These are phyloP conservation scores for Xenus cinereus DNA, from an alignment of 2,113 vertebrate species.

Conservation along the genomic window DNA sequence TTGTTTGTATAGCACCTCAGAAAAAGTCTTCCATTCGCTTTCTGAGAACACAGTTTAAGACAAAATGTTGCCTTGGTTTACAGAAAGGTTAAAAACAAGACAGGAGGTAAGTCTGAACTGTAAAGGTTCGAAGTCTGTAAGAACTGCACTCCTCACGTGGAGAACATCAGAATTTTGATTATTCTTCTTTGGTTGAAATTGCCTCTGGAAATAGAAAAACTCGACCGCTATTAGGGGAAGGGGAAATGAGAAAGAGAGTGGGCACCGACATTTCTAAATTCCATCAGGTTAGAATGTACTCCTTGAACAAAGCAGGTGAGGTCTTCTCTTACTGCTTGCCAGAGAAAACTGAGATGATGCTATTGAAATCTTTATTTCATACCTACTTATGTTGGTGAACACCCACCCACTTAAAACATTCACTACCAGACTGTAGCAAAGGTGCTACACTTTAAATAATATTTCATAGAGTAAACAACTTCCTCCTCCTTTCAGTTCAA, in stretches of 20 bases:
- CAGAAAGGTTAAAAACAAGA: background rate
- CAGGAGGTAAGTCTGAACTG: background rate
- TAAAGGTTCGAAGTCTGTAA: background rate
- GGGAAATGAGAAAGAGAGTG: background rate
- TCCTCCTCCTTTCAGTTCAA: background rate
- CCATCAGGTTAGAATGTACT: background rate
- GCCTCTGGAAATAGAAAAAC: background rate
- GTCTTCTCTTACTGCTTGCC: background rate
- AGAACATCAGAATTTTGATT: background rate
- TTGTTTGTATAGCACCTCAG: background rate
- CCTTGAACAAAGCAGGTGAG: background rate
- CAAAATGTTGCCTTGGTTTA: background rate
- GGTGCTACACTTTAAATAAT: background rate
- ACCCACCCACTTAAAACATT: background rate
- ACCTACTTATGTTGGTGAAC: rapidly evolving
- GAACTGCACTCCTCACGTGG: background rate
- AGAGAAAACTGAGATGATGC: background rate
- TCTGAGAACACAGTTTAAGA: background rate
- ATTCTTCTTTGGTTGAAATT: background rate
- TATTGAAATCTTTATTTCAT: background rate
- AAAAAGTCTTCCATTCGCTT: background rate
- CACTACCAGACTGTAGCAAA: background rate
- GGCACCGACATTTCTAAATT: background rate
- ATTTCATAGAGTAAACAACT: background rate
- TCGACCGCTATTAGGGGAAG: background rate